Conservation (phyloP, 2,797 vertebrate genomes). For the Rhinoraja longicauda region DNA sequence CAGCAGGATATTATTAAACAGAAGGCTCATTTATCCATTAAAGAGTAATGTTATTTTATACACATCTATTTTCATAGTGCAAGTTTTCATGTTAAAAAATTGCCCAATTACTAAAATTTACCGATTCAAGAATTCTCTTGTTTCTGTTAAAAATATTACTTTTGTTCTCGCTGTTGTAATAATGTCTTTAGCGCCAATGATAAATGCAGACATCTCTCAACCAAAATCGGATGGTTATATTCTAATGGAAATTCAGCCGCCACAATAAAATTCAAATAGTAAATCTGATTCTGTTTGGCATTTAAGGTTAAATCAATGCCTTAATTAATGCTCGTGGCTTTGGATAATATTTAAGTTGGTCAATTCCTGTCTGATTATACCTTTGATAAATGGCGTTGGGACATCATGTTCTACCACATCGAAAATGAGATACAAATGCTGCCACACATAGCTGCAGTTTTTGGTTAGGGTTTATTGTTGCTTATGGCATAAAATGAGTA, state of each 20-base stretch:
- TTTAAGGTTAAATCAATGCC: background rate
- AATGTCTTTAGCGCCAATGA: background rate
- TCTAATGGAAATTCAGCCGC: background rate
- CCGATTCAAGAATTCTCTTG: background rate
- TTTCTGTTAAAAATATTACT: background rate
- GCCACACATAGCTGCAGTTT: too few relatives aligned
- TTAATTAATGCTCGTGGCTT: background rate
- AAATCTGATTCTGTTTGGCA: background rate
- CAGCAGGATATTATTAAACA: background rate
- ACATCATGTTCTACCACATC: background rate
- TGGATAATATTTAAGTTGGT: background rate
- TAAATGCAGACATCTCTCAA: background rate
- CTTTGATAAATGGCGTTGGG: background rate
- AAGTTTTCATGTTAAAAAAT: background rate
- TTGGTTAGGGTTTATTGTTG: too few relatives aligned
- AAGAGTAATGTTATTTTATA: background rate
- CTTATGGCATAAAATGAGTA: background rate
- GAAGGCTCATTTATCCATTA: background rate
- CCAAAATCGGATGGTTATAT: background rate
- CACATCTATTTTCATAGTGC: background rate
- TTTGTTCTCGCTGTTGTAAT: background rate
- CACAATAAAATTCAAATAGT: background rate
- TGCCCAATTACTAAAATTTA: background rate
- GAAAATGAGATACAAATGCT: background rate
- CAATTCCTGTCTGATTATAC: background rate